phyloP scores from a whole-genome alignment of 2,113 vertebrate genomes.

The Taxidea taxus region DNA sequence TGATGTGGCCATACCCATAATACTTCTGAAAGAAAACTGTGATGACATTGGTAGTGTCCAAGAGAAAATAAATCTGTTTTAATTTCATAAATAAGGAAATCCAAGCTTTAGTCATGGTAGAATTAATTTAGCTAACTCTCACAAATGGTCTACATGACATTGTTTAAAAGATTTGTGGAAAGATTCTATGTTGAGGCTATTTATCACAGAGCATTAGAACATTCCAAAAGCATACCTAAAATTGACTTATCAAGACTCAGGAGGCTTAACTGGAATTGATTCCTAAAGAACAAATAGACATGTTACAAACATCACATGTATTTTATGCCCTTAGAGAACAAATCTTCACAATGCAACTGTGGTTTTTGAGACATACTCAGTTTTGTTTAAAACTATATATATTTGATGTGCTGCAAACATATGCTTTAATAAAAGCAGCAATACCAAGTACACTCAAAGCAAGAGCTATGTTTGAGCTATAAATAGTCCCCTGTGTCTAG shows the following conservation, averaged over 20 bases:
- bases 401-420: neutral
- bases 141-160: neutral
- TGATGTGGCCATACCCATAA: neutral
- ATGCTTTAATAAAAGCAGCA: neutral
- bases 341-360: neutral
- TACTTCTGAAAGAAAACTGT: neutral
- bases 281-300: neutral
- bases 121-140: neutral
- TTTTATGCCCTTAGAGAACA: slow-evolving; percentile 19
- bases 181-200: neutral
- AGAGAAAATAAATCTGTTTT: neutral
- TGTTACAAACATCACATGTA: neutral
- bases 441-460: neutral
- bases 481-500: neutral
- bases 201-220: neutral
- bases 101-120: neutral
- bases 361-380: neutral
- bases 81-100: slow-evolving; percentile 16
- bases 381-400: neutral
- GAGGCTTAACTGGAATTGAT: slow-evolving; percentile 36
- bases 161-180: neutral
- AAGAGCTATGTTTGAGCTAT: neutral
- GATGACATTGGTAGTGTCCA: neutral
- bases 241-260: neutral
- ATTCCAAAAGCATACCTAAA: neutral